Conservation (phyloP, 2,113 vertebrate species). For the Oenanthe oenanthe region DNA sequence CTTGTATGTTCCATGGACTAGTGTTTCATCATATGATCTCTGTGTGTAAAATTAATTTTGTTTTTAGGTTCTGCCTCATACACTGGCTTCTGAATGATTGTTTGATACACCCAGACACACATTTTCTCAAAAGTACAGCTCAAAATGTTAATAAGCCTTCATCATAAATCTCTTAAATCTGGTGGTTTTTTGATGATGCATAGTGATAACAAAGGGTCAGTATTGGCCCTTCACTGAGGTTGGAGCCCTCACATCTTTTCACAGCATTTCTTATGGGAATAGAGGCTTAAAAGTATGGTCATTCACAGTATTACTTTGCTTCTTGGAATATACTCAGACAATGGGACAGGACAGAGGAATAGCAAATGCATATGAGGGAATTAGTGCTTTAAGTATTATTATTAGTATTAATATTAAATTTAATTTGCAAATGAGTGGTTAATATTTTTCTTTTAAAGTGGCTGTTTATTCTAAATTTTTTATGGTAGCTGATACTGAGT, state of each 20-base stretch:
- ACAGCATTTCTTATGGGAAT: neutral
- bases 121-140: neutral
- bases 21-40: neutral
- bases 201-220: neutral
- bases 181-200: neutral
- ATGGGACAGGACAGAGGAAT: neutral
- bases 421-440: neutral
- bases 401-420: neutral
- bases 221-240: neutral
- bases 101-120: neutral
- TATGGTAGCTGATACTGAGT: neutral
- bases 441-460: neutral
- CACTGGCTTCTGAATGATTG: neutral
- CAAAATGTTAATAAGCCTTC: neutral
- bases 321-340: neutral
- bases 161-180: neutral
- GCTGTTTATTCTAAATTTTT: neutral
- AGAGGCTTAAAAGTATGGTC: neutral
- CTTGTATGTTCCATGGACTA: neutral
- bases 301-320: neutral
- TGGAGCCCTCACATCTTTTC: neutral
- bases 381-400: neutral
- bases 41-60: neutral
- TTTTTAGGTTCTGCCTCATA: neutral
- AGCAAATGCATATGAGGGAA: neutral